Evolutionary conservation across 2,888 invertebrate species (phyloP), one percentile per base, ranked within the genome.

Genomic region (Volucella inanis): DNA sequence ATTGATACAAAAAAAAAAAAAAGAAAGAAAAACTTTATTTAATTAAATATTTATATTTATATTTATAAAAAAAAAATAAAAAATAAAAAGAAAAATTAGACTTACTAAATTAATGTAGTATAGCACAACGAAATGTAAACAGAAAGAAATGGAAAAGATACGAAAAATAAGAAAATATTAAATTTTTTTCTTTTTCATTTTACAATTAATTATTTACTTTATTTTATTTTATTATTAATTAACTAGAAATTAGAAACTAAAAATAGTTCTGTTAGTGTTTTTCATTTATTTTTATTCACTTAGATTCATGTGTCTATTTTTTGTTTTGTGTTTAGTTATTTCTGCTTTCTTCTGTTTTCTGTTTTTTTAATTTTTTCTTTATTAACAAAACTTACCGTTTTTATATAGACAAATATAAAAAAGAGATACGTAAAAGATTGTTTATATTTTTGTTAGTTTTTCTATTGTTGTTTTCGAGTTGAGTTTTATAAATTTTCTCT

Each of bases 371-470:
- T 62, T 74, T 45, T 43, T 71, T 81, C 87, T 70, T 77, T 87
- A 64, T 82, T 87, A 87, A 88, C 87, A 88, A 87, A 88, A 87
- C 87, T 87, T 84, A 88, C 87, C 81, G 71, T 87, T 87, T 88
- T 87, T 88, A 87, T 80, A 85, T 88, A 88, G 87, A 88, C 77
- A 87, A 82, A 80, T 84, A 84, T 84, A 84, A 84, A 84, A 83
- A 84, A 84, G 84, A 84, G 80, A 84, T 84, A 80, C 84, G 70
- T 79, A 80, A 84, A 31, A 80, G 54, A 50, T 61, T 76, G 54
- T 65, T 65, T 65, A 80, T 86, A 14, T 72, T 45, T 47, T 52
- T 75, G 12, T 72, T 10, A 75, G 47, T 67, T 55, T 61, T 70
- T 82, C 6, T 75, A 22, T 64, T n/a, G 22, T 14, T 54, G 45